A percentile compares a stretch with the other conserved stretches of the same genome.
Conservation (phyloP, 2,888 invertebrate genomes). For the Brassicogethes aeneus region DNA sequence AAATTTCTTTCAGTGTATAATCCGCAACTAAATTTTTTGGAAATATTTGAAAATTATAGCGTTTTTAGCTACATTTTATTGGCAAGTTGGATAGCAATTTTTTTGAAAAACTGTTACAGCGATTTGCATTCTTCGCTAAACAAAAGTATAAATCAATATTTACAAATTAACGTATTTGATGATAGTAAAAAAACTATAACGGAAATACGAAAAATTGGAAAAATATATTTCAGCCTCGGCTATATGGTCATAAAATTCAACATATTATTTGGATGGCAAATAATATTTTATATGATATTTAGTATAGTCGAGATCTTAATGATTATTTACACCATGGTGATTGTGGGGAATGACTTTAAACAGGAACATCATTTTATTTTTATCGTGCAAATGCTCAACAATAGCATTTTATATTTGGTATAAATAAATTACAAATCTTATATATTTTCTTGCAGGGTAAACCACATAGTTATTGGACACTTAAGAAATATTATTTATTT, state of each 20-base stretch:
- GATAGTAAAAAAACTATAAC: background rate
- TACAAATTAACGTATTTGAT: background rate
- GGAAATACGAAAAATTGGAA: background rate
- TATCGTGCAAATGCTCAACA: too few relatives aligned
- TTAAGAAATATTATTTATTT: too few relatives aligned
- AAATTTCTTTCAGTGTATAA: too few relatives aligned
- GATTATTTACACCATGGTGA: too few relatives aligned
- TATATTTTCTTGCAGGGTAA: background rate
- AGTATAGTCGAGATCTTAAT: background rate
- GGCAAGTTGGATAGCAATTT: too few relatives aligned
- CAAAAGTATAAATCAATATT: background rate
- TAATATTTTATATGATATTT: background rate
- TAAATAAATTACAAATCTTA: background rate
- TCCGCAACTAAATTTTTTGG: too few relatives aligned
- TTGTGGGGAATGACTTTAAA: too few relatives aligned
- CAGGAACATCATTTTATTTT: background rate
- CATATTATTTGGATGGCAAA: background rate
- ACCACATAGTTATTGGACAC: too few relatives aligned
- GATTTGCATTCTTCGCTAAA: too few relatives aligned
- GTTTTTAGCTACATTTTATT: too few relatives aligned
- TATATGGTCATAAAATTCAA: background rate
- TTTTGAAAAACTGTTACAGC: too few relatives aligned
- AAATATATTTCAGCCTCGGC: background rate
- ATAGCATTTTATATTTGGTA: background rate
- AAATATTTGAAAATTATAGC: too few relatives aligned